phyloP scores from a whole-genome alignment of 2,113 vertebrate species.

The Prunella fulvescens region DNA sequence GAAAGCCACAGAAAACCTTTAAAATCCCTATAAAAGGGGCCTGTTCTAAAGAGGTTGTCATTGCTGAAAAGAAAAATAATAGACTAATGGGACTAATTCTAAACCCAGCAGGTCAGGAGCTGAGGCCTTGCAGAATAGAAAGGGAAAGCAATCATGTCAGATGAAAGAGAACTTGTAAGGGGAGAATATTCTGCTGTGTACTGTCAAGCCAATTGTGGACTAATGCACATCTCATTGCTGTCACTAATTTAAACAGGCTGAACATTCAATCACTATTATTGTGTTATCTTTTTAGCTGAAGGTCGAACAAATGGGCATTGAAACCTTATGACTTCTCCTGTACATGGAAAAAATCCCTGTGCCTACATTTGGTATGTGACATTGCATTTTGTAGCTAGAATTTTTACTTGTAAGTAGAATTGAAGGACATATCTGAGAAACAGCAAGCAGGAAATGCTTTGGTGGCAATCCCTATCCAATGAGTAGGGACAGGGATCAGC shows the following conservation, averaged over 20 bases:
- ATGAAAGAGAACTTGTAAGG: constrained; percentile 17
- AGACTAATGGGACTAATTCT: constrained; percentile 45
- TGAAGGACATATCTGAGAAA: not conserved
- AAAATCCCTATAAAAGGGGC: not conserved
- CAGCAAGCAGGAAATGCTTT: not conserved
- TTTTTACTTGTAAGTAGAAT: not conserved
- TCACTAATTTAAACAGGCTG: constrained; percentile 39
- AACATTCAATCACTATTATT: constrained; percentile 12
- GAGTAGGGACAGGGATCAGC: not conserved
- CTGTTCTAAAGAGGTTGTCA: constrained; percentile 22
- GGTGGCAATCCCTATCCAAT: not conserved
- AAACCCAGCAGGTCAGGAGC: constrained; percentile 18
- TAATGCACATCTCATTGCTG: constrained; percentile 39
- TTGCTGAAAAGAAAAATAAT: constrained; percentile 31
- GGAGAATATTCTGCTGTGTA: constrained; percentile 32
- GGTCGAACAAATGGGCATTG: not conserved
- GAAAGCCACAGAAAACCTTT: constrained; percentile 34
- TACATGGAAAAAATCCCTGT: not conserved
- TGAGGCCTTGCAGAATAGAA: not conserved
- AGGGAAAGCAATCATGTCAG: constrained; percentile 37
- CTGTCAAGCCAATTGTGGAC: not conserved
- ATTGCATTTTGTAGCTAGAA: not conserved
- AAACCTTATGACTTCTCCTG: not conserved
- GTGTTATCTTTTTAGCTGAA: constrained; percentile 18
- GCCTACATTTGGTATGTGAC: not conserved